Percentiles rank a stretch among this genome's conserved stretches.
These are phyloP conservation scores for Malurus leucopterus DNA, from an alignment of 2,797 vertebrate genomes.

Conservation along the genomic window DNA sequence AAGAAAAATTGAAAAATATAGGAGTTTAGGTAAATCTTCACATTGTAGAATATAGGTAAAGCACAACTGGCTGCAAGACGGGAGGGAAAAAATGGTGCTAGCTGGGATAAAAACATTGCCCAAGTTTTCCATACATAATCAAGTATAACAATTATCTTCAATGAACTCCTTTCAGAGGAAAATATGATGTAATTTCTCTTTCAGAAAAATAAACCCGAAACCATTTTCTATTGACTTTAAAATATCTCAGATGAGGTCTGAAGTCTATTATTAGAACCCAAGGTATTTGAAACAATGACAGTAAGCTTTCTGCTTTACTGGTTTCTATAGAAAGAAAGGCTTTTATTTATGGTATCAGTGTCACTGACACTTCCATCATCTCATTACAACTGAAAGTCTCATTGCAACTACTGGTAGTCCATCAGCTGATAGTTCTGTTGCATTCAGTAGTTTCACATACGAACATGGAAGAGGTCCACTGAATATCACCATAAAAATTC, in stretches of 20 bases:
- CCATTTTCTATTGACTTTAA: not conserved
- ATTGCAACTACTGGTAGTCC: not conserved
- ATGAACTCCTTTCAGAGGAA: not conserved
- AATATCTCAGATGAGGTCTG: not conserved
- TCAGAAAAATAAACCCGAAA: not conserved
- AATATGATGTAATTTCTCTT: not conserved
- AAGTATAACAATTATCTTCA: not conserved
- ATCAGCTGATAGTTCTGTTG: not conserved
- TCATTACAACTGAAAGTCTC: not conserved
- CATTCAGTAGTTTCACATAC: not conserved
- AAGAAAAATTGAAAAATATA: not conserved
- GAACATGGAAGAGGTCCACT: not conserved
- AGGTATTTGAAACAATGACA: not conserved
- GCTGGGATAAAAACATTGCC: not conserved
- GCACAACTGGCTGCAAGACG: not conserved
- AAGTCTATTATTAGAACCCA: not conserved
- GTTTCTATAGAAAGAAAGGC: not conserved
- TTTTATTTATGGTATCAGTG: not conserved
- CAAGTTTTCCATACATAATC: not conserved
- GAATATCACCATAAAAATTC: not conserved
- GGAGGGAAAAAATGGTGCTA: not conserved
- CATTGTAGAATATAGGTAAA: not conserved
- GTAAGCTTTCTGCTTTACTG: not conserved
- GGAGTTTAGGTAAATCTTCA: not conserved
- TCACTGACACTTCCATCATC: not conserved